These are phyloP conservation scores for Drosophila neotestacea DNA, from an alignment of 2,888 invertebrate genomes.

Conservation along the genomic window DNA sequence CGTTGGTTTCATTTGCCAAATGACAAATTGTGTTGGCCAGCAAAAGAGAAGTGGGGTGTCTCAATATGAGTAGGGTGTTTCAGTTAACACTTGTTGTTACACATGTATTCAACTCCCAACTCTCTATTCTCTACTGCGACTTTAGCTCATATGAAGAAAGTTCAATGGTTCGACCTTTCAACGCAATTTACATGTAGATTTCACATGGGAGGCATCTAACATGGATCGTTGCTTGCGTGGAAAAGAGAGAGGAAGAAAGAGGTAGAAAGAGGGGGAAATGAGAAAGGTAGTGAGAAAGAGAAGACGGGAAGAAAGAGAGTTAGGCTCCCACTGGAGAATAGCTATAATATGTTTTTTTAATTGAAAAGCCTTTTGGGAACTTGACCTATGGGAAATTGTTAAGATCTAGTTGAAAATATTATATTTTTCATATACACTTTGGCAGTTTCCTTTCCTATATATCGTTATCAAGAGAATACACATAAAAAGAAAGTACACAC, in stretches of 20 bases:
- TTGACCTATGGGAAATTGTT: background rate
- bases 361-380: background rate
- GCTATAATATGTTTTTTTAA: background rate
- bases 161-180: constrained; percentile 66
- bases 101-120: constrained; percentile 46
- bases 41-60: background rate
- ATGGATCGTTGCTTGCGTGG: constrained; percentile 33
- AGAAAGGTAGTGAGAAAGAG: background rate
- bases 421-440: background rate
- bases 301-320: no score
- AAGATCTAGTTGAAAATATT: background rate
- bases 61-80: constrained; percentile 34
- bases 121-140: background rate
- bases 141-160: constrained; percentile 39
- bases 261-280: background rate
- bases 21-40: constrained; percentile 69
- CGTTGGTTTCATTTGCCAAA: constrained; percentile 56
- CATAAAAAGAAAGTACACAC: no score
- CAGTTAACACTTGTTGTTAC: constrained; percentile 73
- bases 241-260: background rate
- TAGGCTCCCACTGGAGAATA: no score
- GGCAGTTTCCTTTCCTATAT: no score
- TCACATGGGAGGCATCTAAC: constrained; percentile 64
- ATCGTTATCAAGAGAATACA: no score
- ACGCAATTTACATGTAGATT: constrained; percentile 67